These are phyloP conservation scores for Pterocles orientalis DNA, from an alignment of 2,113 vertebrate species.

Conservation along the genomic window DNA sequence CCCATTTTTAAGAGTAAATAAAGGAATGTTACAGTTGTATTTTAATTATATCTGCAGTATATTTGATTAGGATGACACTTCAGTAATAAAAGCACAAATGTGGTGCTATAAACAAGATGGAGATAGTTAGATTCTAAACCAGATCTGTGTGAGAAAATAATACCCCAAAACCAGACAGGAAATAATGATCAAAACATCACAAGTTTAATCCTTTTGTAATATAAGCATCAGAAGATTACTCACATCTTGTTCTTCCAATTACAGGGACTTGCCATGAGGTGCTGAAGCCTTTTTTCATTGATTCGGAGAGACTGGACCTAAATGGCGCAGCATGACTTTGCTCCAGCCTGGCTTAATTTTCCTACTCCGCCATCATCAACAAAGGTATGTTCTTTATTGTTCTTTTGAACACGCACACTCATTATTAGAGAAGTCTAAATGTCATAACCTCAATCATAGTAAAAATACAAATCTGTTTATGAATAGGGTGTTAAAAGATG, in stretches of 20 bases:
- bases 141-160: neutral
- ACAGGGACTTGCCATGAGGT: constrained; percentile 80
- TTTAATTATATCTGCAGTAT: neutral
- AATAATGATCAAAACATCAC: neutral
- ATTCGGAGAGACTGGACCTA: constrained; percentile 79
- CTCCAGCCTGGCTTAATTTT: constrained; percentile 89
- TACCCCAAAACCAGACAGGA: neutral
- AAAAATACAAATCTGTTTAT: neutral
- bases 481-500: neutral
- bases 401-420: neutral
- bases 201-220: neutral
- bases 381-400: constrained; percentile 71
- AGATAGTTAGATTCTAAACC: neutral
- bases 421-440: neutral
- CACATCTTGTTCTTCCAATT: constrained; percentile 17
- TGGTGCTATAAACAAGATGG: neutral
- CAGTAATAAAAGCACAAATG: neutral
- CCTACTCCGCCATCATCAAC: constrained; percentile 80
- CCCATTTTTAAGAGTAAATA: neutral
- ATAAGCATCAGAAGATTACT: neutral
- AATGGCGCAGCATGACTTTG: constrained; percentile 90
- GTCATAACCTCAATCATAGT: neutral
- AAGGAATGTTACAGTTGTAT: neutral
- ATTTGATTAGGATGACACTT: neutral
- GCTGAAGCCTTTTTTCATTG: constrained; percentile 79